A percentile compares a stretch with the other conserved stretches of the same genome.
phyloP scores from a whole-genome alignment of 2,888 invertebrate species.

The Carterocephalus palaemon region DNA sequence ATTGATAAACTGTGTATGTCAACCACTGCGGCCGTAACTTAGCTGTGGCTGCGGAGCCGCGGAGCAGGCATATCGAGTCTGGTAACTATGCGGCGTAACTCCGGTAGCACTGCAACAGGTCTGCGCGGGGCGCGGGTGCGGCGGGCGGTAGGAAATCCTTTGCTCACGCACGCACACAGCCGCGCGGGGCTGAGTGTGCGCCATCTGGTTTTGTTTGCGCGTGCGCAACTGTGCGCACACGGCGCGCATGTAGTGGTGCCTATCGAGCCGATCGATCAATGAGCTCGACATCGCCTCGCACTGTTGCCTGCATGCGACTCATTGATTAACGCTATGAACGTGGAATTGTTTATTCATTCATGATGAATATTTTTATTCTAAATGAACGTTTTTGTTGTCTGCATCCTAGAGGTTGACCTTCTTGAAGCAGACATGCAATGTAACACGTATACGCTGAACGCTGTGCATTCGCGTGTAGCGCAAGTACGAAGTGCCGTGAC shows the following conservation, averaged over 20 bases:
- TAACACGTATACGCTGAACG: slow-evolving; percentile 24
- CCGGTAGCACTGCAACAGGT: slow-evolving; percentile 78
- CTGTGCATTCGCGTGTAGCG: slow-evolving; percentile 1
- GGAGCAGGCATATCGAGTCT: slow-evolving; percentile 72
- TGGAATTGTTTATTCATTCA: slow-evolving; percentile 78
- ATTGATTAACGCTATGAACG: slow-evolving; percentile 79
- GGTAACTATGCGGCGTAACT: slow-evolving; percentile 80
- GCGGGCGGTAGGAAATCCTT: slow-evolving; percentile 75
- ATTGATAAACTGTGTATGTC: too few species aligned
- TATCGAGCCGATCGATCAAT: slow-evolving; percentile 76
- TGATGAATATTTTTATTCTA: slow-evolving; percentile 71
- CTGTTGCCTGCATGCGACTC: slow-evolving; percentile 76
- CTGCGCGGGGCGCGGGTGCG: slow-evolving; percentile 62
- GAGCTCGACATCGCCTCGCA: slow-evolving; percentile 71
- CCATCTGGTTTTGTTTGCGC: slow-evolving; percentile 70
- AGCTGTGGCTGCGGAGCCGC: slow-evolving; percentile 33
- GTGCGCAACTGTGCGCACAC: slow-evolving; percentile 52
- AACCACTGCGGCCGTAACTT: slow-evolving; percentile 14
- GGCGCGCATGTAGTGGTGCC: slow-evolving; percentile 52
- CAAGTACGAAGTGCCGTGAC: slow-evolving; percentile 5
- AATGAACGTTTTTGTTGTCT: slow-evolving; percentile 56
- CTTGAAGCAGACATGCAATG: slow-evolving; percentile 33
- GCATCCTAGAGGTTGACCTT: slow-evolving; percentile 43
- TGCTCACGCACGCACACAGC: slow-evolving; percentile 64
- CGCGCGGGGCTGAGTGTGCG: slow-evolving; percentile 50